These are phyloP conservation scores for Pelvicachromis taeniatus DNA, from an alignment of 2,113 vertebrate species.

Conservation along the genomic window DNA sequence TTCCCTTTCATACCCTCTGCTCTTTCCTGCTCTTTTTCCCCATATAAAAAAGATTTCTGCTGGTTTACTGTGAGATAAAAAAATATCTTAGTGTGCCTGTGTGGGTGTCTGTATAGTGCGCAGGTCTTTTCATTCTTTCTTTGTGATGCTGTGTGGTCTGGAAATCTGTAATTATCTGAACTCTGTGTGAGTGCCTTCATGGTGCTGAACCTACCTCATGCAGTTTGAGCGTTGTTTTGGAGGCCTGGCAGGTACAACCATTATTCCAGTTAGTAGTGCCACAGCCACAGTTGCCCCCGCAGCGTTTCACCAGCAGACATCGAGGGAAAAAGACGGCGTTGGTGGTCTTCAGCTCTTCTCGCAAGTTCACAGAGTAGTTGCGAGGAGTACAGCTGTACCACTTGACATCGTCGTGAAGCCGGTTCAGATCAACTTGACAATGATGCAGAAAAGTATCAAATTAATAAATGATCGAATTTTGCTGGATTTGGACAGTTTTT, in stretches of 20 bases:
- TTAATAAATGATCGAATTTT: not conserved
- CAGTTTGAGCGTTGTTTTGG: conserved; percentile 84
- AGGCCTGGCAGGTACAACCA: conserved; percentile 82
- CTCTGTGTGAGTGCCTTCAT: not conserved
- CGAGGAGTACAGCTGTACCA: conserved; percentile 95
- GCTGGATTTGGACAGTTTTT: not conserved
- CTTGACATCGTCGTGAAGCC: conserved; percentile 89
- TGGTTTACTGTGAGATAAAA: not conserved
- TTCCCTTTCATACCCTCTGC: not conserved
- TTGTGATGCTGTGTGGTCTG: not conserved
- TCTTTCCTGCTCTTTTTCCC: not conserved
- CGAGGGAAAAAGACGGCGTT: conserved; percentile 91
- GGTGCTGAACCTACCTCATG: conserved; percentile 81
- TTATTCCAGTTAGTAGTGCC: conserved; percentile 84
- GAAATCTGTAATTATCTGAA: not conserved
- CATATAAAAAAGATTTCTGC: not conserved
- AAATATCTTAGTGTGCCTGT: not conserved
- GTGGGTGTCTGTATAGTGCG: not conserved
- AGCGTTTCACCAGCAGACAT: conserved; percentile 92
- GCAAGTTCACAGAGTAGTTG: conserved; percentile 90
- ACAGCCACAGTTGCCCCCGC: conserved; percentile 93
- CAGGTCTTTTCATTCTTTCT: not conserved
- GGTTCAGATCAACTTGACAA: conserved; percentile 87
- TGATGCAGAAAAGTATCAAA: not conserved
- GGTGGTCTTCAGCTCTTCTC: conserved; percentile 87